These are phyloP conservation scores for Hydrotaea diabolus DNA, from an alignment of 2,888 invertebrate genomes.

Conservation along the genomic window DNA sequence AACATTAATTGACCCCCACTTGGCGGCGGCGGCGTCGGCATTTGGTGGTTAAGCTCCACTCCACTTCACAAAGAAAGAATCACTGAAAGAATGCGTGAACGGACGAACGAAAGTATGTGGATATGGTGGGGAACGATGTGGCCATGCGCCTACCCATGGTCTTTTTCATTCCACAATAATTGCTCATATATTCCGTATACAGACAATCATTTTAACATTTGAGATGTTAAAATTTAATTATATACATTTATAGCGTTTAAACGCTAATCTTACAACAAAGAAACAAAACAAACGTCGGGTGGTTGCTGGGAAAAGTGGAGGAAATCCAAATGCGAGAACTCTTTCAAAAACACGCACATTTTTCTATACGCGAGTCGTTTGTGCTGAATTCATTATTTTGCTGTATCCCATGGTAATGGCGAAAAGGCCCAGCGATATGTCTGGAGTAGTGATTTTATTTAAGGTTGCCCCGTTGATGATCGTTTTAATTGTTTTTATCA, in stretches of 20 bases:
- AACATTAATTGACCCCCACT: not conserved
- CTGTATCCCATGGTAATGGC: too few relatives aligned
- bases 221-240: conserved; percentile 53
- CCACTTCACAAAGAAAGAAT: not conserved
- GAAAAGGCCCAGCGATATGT: too few relatives aligned
- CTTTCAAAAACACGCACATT: not conserved
- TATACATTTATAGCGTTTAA: conserved; percentile 45
- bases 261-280: conserved; percentile 32
- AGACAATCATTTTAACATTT: not conserved
- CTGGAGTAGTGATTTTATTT: too few relatives aligned
- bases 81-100: not conserved
- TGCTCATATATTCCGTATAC: too few relatives aligned
- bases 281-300: conserved; percentile 22
- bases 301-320: not conserved
- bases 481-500: too few relatives aligned
- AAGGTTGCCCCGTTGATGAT: too few relatives aligned
- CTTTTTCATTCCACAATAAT: too few relatives aligned
- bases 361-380: not conserved
- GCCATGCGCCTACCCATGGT: too few relatives aligned
- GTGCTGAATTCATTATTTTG: not conserved
- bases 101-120: too few relatives aligned
- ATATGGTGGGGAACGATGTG: too few relatives aligned
- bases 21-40: too few relatives aligned
- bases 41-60: not conserved
- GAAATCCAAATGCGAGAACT: not conserved